Conservation (phyloP, 2,797 vertebrate genomes). For the Champsocephalus gunnari region DNA sequence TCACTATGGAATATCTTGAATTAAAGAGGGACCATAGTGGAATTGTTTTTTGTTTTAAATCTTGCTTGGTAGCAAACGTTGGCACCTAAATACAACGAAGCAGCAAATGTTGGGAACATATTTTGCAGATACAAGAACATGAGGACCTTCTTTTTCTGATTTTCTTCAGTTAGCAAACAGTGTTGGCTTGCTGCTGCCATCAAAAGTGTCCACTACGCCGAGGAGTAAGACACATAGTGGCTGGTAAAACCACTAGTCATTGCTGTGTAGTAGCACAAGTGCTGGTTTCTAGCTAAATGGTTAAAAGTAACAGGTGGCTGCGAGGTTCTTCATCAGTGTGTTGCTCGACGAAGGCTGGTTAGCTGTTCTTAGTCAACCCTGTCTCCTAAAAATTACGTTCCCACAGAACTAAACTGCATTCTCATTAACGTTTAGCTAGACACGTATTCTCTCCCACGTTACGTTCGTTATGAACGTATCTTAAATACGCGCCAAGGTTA, state of each 20-base stretch:
- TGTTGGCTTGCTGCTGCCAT: neutral
- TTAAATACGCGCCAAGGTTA: no score
- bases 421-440: no score
- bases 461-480: no score
- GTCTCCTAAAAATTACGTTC: no score
- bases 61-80: neutral
- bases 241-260: neutral
- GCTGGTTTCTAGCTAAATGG: neutral
- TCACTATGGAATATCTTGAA: neutral
- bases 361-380: no score
- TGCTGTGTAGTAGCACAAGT: neutral
- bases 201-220: neutral
- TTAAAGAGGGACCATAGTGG: no score
- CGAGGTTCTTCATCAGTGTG: neutral
- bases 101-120: no score
- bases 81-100: neutral
- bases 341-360: neutral
- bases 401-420: no score
- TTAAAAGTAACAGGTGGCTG: neutral
- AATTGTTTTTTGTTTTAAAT: no score
- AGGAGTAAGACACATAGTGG: neutral
- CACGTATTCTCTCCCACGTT: no score
- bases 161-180: neutral
- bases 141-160: neutral
- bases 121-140: no score